Conservation (phyloP, 2,113 vertebrate species). For the Cariama cristata region DNA sequence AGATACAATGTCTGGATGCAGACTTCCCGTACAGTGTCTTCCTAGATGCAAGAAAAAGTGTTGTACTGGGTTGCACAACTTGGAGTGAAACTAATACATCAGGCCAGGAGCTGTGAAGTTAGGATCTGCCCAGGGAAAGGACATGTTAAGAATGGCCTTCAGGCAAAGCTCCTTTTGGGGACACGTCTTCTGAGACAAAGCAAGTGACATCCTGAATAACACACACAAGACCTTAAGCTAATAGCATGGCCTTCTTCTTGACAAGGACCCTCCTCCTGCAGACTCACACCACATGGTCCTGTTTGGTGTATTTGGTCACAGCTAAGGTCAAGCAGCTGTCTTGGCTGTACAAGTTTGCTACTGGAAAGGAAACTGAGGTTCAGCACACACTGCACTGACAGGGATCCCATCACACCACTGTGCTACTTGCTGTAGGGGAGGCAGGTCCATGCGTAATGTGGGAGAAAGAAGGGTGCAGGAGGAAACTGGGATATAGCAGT, state of each 20-base stretch:
- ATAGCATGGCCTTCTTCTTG: not conserved
- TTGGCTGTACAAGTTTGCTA: not conserved
- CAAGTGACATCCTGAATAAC: not conserved
- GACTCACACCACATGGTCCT: accelerated
- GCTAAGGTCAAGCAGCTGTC: not conserved
- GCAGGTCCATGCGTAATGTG: accelerated
- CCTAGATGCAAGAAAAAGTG: not conserved
- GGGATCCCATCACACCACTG: accelerated
- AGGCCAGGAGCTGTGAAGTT: not conserved
- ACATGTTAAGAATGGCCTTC: not conserved
- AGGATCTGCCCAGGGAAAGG: not conserved
- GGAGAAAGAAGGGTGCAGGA: not conserved
- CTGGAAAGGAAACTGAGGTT: not conserved
- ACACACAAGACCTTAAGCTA: not conserved
- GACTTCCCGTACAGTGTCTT: not conserved
- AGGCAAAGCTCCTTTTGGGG: not conserved
- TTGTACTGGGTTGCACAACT: not conserved
- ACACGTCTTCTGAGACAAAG: not conserved
- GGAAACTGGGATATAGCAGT: not conserved
- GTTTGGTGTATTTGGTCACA: not conserved
- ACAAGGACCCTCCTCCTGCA: not conserved
- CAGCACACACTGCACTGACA: not conserved
- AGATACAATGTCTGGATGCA: not conserved
- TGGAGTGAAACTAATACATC: not conserved
- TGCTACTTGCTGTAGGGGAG: accelerated